These are phyloP conservation scores for Cynopterus sphinx DNA, from an alignment of 2,797 vertebrate genomes.

Conservation along the genomic window DNA sequence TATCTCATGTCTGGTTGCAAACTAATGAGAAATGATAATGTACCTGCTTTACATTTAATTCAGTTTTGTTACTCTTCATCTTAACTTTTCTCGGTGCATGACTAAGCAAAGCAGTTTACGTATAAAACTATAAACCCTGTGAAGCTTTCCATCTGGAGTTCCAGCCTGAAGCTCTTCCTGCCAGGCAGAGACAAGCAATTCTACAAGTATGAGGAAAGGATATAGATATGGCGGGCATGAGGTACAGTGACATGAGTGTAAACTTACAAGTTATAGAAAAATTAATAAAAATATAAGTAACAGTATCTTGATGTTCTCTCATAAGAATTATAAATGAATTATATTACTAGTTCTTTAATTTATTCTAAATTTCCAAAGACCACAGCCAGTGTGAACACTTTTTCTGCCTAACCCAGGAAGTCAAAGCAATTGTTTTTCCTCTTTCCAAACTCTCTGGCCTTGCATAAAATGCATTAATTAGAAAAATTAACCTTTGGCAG, in stretches of 20 bases:
- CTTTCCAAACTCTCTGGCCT: not conserved
- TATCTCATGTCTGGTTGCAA: not conserved
- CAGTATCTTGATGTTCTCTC: not conserved
- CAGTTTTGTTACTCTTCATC: not conserved
- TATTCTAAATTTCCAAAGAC: slow-evolving; percentile 42
- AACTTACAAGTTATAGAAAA: not conserved
- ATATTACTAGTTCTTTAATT: not conserved
- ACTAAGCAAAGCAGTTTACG: not conserved
- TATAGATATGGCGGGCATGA: not conserved
- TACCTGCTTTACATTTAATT: not conserved
- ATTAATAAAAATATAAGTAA: not conserved
- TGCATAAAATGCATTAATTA: not conserved
- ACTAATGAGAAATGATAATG: not conserved
- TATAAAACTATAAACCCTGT: not conserved
- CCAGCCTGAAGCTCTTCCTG: not conserved
- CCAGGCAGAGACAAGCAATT: not conserved
- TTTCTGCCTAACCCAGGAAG: not conserved
- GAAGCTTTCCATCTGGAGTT: not conserved
- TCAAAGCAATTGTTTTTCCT: not conserved
- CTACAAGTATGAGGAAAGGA: not conserved
- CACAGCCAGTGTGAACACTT: not conserved
- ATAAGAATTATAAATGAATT: not conserved
- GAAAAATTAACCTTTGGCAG: not conserved
- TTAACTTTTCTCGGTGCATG: not conserved
- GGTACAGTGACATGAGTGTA: not conserved